These are phyloP conservation scores for Synanthedon tipuliformis DNA, from an alignment of 2,888 invertebrate genomes.

Conservation along the genomic window DNA sequence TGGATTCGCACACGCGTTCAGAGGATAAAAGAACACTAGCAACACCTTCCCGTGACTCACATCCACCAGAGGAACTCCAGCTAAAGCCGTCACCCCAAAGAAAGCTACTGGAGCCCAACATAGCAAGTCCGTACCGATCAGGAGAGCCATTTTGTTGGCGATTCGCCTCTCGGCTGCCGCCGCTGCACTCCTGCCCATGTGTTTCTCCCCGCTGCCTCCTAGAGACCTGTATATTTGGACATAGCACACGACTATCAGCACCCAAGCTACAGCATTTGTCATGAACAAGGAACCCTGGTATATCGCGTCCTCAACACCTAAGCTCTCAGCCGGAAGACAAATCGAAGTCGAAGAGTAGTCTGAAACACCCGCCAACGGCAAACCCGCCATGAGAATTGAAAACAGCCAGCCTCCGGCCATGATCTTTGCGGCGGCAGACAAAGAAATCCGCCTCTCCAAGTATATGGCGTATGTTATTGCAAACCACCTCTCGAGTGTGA, in stretches of 20 bases:
- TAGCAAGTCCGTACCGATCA: slow-evolving; percentile 86
- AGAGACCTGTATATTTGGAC: slow-evolving; percentile 87
- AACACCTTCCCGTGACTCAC: slow-evolving; percentile 84
- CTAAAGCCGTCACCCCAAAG: slow-evolving; percentile 86
- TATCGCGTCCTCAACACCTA: slow-evolving; percentile 74
- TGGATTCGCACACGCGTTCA: slow-evolving; percentile 93
- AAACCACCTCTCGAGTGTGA: slow-evolving; percentile 88
- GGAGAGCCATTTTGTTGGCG: slow-evolving; percentile 90
- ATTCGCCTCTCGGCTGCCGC: slow-evolving; percentile 78
- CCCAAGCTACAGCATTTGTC: slow-evolving; percentile 84
- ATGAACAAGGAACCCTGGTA: slow-evolving; percentile 81
- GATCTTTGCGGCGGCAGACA: slow-evolving; percentile 78
- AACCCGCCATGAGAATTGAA: slow-evolving; percentile 78
- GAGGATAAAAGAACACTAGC: slow-evolving; percentile 89
- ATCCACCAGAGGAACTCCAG: slow-evolving; percentile 85
- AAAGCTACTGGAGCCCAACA: slow-evolving; percentile 92
- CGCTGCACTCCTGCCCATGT: slow-evolving; percentile 73
- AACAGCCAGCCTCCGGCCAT: slow-evolving; percentile 86
- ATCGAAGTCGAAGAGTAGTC: slow-evolving; percentile 89
- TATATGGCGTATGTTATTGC: slow-evolving; percentile 87
- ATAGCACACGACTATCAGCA: slow-evolving; percentile 86
- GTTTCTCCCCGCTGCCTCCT: slow-evolving; percentile 76
- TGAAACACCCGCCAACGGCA: slow-evolving; percentile 86
- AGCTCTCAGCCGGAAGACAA: slow-evolving; percentile 88
- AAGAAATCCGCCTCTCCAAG: slow-evolving; percentile 81